phyloP scores from a whole-genome alignment of 2,888 invertebrate genomes.

The Ceramica pisi region DNA sequence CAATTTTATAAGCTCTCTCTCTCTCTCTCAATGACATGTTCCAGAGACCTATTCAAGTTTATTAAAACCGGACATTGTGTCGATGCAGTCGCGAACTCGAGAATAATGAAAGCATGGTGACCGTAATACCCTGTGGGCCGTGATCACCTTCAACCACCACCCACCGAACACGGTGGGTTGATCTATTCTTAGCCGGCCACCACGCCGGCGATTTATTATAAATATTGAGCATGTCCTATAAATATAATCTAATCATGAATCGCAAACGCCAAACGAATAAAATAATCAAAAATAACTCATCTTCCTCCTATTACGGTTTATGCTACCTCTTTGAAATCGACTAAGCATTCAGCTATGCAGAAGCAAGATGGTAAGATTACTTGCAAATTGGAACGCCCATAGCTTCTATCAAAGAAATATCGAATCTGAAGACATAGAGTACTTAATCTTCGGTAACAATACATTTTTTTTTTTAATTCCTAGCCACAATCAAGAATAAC shows the following conservation, averaged over 20 bases:
- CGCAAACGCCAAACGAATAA: conserved; percentile 11
- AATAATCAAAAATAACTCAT: conserved; percentile 10
- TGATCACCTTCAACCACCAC: conserved; percentile 16
- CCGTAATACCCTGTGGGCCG: not conserved
- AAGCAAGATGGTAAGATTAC: conserved; percentile 17
- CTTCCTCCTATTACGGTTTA: not conserved
- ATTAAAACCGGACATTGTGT: not conserved
- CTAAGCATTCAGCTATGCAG: conserved; percentile 26
- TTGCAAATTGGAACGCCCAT: conserved; percentile 17
- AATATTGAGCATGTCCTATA: conserved; percentile 12
- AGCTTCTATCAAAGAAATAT: conserved; percentile 33
- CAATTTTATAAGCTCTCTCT: not conserved
- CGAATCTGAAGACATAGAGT: conserved; percentile 8
- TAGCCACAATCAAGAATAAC: no score
- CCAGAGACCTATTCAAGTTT: not conserved
- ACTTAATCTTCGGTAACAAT: conserved; percentile 26
- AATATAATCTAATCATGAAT: conserved; percentile 23
- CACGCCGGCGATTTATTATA: conserved; percentile 12
- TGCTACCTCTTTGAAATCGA: conserved; percentile 16
- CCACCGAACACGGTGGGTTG: conserved; percentile 13
- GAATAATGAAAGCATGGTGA: conserved; percentile 18
- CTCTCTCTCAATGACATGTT: no score
- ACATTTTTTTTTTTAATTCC: no score
- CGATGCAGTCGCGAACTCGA: not conserved
- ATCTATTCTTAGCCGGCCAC: conserved; percentile 14